Evolutionary conservation across 2,797 vertebrate genomes (phyloP).

Genomic region (Glossophaga mutica): DNA sequence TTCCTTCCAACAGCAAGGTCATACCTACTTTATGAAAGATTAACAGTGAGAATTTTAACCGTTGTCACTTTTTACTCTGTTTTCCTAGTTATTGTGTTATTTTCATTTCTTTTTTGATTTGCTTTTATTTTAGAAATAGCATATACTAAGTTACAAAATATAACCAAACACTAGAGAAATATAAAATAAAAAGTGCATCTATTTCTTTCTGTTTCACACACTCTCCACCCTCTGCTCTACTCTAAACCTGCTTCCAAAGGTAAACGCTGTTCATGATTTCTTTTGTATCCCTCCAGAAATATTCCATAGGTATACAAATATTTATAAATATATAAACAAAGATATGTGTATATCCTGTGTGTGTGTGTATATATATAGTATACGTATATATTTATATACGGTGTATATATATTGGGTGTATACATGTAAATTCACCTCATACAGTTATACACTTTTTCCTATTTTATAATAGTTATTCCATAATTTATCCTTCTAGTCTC

Average conservation of each 20-base stretch:
- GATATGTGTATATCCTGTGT: neutral
- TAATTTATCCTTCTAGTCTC: constrained; percentile 18
- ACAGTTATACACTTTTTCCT: neutral
- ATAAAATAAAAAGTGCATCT: neutral
- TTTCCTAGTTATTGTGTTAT: neutral
- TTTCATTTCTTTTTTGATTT: neutral
- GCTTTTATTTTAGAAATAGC: constrained; percentile 20
- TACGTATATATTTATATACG: neutral
- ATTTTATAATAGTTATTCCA: neutral
- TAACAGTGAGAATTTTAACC: neutral
- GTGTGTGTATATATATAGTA: neutral
- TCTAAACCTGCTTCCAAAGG: neutral
- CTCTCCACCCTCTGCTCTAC: neutral
- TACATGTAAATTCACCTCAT: neutral
- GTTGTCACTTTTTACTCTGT: neutral
- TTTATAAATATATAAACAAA: constrained; percentile 56
- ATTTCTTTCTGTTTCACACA: neutral
- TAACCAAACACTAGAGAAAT: neutral
- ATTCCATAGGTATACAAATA: constrained; percentile 26
- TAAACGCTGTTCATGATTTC: constrained; percentile 52
- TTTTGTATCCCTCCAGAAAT: constrained; percentile 43
- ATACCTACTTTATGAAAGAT: neutral
- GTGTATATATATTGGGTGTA: neutral
- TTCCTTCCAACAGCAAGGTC: neutral
- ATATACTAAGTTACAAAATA: neutral